A percentile compares a stretch with the other conserved stretches of the same genome.
phyloP scores from a whole-genome alignment of 64 coral and sea anemone species.

The Exaiptasia diaphana region DNA sequence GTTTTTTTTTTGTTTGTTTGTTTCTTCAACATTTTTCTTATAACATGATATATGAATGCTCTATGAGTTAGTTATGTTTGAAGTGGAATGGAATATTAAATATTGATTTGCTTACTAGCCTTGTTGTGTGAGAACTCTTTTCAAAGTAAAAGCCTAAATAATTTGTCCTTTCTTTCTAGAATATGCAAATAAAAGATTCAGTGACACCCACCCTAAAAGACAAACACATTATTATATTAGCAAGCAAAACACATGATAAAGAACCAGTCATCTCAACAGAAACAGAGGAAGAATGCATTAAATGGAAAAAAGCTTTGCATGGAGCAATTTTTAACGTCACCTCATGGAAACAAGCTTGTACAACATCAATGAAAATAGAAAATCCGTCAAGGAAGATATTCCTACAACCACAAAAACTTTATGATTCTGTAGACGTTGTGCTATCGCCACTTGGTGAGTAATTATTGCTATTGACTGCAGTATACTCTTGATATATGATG shows the following conservation, averaged over 20 bases:
- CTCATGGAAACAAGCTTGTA: conserved; percentile 67
- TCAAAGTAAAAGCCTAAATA: neutral
- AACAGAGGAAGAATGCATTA: conserved; percentile 49
- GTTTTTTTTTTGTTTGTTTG: too few species aligned
- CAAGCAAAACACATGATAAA: conserved; percentile 73
- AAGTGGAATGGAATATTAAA: too few species aligned
- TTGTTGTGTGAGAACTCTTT: too few species aligned
- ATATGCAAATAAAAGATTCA: conserved; percentile 76
- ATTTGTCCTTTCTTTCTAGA: conserved; percentile 22
- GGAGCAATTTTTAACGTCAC: conserved; percentile 66
- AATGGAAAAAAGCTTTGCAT: conserved; percentile 67
- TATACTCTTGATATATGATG: too few species aligned
- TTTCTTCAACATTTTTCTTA: too few species aligned
- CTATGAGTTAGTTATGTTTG: too few species aligned
- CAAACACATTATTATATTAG: conserved; percentile 70
- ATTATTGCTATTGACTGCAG: neutral
- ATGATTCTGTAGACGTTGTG: conserved; percentile 76
- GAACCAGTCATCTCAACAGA: conserved; percentile 72
- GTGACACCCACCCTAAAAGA: conserved; percentile 56
- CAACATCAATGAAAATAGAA: conserved; percentile 71
- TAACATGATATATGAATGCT: too few species aligned
- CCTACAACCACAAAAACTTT: conserved; percentile 58
- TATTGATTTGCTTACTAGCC: too few species aligned
- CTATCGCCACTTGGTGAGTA: conserved; percentile 56
- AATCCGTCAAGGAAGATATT: conserved; percentile 51